These are phyloP conservation scores for Phaethornis superciliosus DNA, from an alignment of 2,113 vertebrate species.

Conservation along the genomic window DNA sequence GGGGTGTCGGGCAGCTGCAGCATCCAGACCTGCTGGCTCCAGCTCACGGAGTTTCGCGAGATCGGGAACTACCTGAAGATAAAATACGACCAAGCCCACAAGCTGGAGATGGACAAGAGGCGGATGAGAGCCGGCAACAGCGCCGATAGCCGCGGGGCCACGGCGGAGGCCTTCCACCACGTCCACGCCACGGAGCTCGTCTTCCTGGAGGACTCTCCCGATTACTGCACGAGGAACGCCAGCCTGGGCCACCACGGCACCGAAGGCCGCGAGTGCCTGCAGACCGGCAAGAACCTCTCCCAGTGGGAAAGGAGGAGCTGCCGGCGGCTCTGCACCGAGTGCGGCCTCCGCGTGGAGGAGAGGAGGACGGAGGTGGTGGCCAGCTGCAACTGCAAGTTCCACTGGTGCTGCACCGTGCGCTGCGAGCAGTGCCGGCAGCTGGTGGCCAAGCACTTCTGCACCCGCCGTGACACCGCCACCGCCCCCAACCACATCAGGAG, in stretches of 20 bases:
- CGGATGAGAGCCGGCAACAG: conserved; percentile 86
- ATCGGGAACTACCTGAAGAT: conserved; percentile 90
- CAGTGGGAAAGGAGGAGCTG: conserved; percentile 88
- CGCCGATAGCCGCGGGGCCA: conserved; percentile 84
- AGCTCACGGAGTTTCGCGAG: conserved; percentile 90
- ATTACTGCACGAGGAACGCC: conserved; percentile 90
- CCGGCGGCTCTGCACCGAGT: conserved; percentile 87
- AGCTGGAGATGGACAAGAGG: conserved; percentile 92
- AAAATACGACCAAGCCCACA: conserved; percentile 88
- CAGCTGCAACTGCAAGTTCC: conserved; percentile 96
- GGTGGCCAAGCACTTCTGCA: conserved; percentile 88
- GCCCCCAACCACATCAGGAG: conserved; percentile 68
- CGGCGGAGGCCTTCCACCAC: conserved; percentile 80
- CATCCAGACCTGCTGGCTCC: conserved; percentile 96
- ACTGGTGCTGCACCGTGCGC: conserved; percentile 95
- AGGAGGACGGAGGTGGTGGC: conserved; percentile 80
- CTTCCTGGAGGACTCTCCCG: conserved; percentile 92
- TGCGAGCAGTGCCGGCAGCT: conserved; percentile 88
- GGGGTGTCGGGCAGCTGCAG: conserved; percentile 97
- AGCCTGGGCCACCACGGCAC: conserved; percentile 89
- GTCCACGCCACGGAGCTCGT: conserved; percentile 84
- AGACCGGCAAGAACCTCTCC: conserved; percentile 77
- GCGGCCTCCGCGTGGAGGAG: conserved; percentile 87
- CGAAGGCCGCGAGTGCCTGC: conserved; percentile 92
- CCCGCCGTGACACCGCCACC: background rate